Conservation (phyloP, 2,797 vertebrate genomes). For the Coreius guichenoti region DNA sequence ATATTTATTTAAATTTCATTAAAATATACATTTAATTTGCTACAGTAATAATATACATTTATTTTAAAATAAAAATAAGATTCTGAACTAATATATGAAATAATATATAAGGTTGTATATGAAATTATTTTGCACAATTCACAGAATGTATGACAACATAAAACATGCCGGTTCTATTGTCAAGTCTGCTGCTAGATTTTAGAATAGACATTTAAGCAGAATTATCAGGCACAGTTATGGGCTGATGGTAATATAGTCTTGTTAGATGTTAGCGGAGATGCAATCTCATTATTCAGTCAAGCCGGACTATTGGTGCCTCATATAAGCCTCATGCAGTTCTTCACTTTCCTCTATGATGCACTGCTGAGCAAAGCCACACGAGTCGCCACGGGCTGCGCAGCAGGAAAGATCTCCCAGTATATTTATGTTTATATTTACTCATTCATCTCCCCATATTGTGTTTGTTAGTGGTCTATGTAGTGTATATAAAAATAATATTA, state of each 20-base stretch:
- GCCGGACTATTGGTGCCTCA: background rate
- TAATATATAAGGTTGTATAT: too few species aligned
- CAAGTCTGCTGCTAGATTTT: background rate
- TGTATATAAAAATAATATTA: background rate
- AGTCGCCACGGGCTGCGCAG: background rate
- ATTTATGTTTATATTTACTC: constrained; percentile 5
- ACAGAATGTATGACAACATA: background rate
- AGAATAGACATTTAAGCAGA: background rate
- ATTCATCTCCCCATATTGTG: background rate
- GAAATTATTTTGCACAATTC: background rate
- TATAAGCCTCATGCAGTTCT: background rate
- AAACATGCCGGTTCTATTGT: background rate
- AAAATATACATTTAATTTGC: background rate
- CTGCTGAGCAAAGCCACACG: constrained; percentile 1
- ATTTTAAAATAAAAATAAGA: background rate
- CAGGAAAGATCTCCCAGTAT: background rate
- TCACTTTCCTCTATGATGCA: background rate
- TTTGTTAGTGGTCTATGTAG: background rate
- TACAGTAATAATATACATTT: background rate
- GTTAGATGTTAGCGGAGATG: constrained; percentile 1
- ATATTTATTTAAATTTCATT: background rate
- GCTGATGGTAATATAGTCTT: background rate
- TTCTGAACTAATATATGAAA: background rate
- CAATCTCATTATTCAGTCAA: background rate
- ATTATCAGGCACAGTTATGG: background rate